A percentile compares a stretch with the other conserved stretches of the same genome.
These are phyloP conservation scores for Cactoblastis cactorum DNA, from an alignment of 2,888 invertebrate genomes.

Conservation along the genomic window DNA sequence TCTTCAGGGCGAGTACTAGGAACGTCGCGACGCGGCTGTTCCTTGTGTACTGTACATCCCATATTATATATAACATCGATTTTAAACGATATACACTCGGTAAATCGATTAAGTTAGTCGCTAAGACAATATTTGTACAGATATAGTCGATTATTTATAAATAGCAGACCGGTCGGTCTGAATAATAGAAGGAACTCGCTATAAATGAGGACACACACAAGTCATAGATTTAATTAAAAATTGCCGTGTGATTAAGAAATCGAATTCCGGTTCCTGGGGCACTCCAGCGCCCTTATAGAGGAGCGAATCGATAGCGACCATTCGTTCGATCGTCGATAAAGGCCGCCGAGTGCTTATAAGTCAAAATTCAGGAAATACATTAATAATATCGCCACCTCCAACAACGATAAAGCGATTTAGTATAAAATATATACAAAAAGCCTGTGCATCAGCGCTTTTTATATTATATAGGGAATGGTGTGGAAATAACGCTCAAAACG, in stretches of 20 bases:
- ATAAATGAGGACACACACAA: constrained; percentile 51
- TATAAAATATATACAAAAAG: constrained; percentile 5
- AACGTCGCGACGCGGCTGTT: too few species aligned
- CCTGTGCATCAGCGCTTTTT: too few species aligned
- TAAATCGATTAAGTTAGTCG: constrained; percentile 22
- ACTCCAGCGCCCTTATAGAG: constrained; percentile 38
- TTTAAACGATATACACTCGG: constrained; percentile 17
- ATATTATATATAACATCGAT: constrained; percentile 25
- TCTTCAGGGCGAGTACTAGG: too few species aligned
- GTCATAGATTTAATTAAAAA: constrained; percentile 68
- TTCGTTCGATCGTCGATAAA: constrained; percentile 33
- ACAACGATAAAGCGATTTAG: background rate
- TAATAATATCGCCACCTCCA: background rate
- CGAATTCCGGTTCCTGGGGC: constrained; percentile 18
- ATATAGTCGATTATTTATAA: constrained; percentile 31
- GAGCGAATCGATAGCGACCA: constrained; percentile 28
- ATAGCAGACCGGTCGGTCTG: constrained; percentile 26
- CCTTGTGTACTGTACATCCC: too few species aligned
- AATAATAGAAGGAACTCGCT: constrained; percentile 31
- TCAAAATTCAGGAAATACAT: constrained; percentile 10
- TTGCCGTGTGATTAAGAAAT: constrained; percentile 59
- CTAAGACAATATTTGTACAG: constrained; percentile 26
- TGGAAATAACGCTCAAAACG: constrained; percentile 1
- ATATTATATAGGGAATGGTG: constrained; percentile 7
- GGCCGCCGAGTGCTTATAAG: constrained; percentile 28